Base-by-base conservation (phyloP, 1,140 invertebrate genomes). In the Batillaria attramentaria region DNA sequence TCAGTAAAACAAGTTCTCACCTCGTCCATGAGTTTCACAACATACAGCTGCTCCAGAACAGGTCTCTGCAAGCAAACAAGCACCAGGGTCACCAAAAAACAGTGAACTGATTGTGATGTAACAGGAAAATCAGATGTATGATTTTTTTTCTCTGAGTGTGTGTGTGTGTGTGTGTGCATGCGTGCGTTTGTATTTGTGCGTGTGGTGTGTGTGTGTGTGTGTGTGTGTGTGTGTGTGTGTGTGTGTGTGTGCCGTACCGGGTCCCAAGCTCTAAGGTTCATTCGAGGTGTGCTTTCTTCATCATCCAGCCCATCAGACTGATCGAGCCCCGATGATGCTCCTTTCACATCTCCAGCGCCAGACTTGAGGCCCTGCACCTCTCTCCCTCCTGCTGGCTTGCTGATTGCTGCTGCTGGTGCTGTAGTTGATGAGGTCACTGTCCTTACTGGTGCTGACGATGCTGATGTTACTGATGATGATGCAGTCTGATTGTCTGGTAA, bases 241-340 rank as follows among this genome's bases (percentile, higher is more conserved):
- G 3, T 54, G n/a, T n/a, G 18, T 54, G 3, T 54, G n/a, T 54
- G 50, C 50, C 91, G 86, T 83, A 92, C 91, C 31, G 91, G 91
- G 80, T 92, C 87, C 91, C 91, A 92, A 72, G 84, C 77, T 24
- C 60, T 86, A 2, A 89, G 66, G 75, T 88, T 88, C 73, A 88
- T 83, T 68, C 86, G 84, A 35, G 84, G 69, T 79, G 70, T 35
- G 28, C 62, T 57, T 33, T 81, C 82, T 70, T 72, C 81, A n/a
- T 81, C 79, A 16, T 78, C 77, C 37, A 70, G 74, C 13, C 76
- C 74, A 54, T 28, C 37, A 28, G 66, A 75, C 70, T 72, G 57
- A 39, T 35, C 70, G 43, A 18, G n/a, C 65, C 13, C 28, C 66
- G 77, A 42, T 73, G 18, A 39, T 75, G 24, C 57, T 62, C 33